Evolutionary conservation across 2,113 vertebrate species (phyloP), one percentile per base, ranked within the genome.

Genomic region (Osmerus mordax): DNA sequence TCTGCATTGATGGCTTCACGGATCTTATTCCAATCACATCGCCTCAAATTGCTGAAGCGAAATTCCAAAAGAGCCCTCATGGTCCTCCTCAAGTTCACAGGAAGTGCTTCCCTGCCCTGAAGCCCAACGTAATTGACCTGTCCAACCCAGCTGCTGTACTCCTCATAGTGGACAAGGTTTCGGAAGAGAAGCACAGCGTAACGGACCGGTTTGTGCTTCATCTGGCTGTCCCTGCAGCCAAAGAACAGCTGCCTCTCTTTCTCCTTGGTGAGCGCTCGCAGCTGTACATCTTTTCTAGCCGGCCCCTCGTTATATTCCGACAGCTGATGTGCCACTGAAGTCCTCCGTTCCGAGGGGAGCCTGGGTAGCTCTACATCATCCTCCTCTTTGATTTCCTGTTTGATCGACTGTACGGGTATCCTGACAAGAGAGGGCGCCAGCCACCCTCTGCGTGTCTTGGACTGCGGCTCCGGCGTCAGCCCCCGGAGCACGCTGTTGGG

Each of bases 121-220:
- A 87, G 47, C 73, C 89, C 89, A 41, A 83, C 71, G 5, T 89
- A 91, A 71, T 91, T 89, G 77, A 91, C 89, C 76, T 77, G 89
- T 13, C 77, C 68, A 0, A 91, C 87, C 89, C 89, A 91, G 32
- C 79, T 76, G 55, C 82, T 83, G 82, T 91, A 91, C 55, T 72
- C 41, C 0, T 87, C 80, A 55, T 89, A 91, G 4, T 83, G 84
- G 28, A 89, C 86, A 28, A 91, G 75, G 84, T 87, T 84, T 29
- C 89, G 89, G 75, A 91, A 91, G 62, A 91, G 32, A 71, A 88
- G 88, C 1, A 88, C 89, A 6, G 89, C 89, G 7, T 87, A 91
- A 56, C 88, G 88, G 47, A 87, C 85, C 18, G 83, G 56, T 60
- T 87, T 81, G 55, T 86, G 83, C 18, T 51, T 80, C 58, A 81